Base-by-base conservation (phyloP, 2,888 invertebrate species). In the Caenorhabditis sp. region DNA sequence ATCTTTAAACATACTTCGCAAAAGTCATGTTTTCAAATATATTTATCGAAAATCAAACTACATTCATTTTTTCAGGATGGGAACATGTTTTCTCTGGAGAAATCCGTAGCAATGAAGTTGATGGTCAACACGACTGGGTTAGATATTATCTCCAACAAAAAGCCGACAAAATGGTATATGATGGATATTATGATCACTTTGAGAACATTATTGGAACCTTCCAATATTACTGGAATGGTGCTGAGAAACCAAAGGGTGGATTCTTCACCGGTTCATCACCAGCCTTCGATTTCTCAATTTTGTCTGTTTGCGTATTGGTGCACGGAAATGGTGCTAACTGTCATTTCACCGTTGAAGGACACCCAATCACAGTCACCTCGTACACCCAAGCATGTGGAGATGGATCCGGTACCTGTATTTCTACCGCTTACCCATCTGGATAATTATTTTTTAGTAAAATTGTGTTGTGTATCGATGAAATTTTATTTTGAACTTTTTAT, bases 21-120 rank as follows among this genome's bases (percentile, higher is more conserved):
- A 21, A 60, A 60, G 21, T 12, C 60, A 36, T 10, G 36, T 36
- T 5, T 10, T 8, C 17, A 20, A 59, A n/a, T 17, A 7, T 4
- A 53, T 21, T 23, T 53, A 26, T 36, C 2, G 20, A 17, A 31
- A 58, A 36, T 3, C 25, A 58, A 58, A 56, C n/a, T 23, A 25
- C 25, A 59, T 31, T 12, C 21, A 52, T 50, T 58, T 59, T 61
- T 75, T 59, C 53, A 83, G 85, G 87, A 10, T 87, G 80, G 75
- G 87, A 87, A 70, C 87, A 87, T 72, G 87, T 87, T 52, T 87
- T 85, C 78, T 78, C 80, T 50, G 87, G 87, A n/a, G 87, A 87
- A 63, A 77, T 76, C 70, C 81, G 82, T 50, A 67, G 75, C 1
- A 70, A 53, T 14, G 73, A 67, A 10, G 74, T 82, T 20, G 85